Conservation (phyloP, 1,140 invertebrate genomes). For the Archivesica marissinica region DNA sequence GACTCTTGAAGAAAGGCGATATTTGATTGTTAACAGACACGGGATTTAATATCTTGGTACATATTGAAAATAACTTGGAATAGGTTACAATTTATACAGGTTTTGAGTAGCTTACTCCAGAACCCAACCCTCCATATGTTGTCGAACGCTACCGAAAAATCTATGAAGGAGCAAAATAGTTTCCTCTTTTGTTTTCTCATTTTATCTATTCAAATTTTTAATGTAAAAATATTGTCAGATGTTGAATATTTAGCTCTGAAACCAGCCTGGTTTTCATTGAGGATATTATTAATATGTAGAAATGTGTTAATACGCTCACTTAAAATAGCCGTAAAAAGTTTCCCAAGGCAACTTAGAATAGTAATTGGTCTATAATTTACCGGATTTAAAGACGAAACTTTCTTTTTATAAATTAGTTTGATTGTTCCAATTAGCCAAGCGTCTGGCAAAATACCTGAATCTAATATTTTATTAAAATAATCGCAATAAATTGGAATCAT, state of each 20-base stretch:
- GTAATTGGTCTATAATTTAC: neutral
- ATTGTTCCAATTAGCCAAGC: conserved; percentile 11
- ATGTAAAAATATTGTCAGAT: neutral
- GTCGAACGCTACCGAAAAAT: conserved; percentile 4
- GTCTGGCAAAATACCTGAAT: neutral
- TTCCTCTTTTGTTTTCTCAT: neutral
- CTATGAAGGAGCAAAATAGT: neutral
- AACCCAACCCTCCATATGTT: neutral
- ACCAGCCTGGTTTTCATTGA: conserved; percentile 1
- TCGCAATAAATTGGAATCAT: neutral
- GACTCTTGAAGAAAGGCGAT: conserved; percentile 13
- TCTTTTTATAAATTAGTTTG: neutral
- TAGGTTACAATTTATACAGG: neutral
- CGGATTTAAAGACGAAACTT: neutral
- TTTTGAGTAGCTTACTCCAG: neutral
- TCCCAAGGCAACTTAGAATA: neutral
- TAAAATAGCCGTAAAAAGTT: conserved; percentile 20
- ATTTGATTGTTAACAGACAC: neutral
- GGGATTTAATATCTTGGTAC: neutral
- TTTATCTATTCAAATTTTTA: neutral
- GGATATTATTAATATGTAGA: neutral
- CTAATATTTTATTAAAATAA: neutral
- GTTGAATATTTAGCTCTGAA: conserved; percentile 22
- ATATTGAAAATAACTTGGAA: neutral
- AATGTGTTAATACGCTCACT: neutral